Evolutionary conservation across 2,888 invertebrate genomes (phyloP).

Genomic region (Caenorhabditis virilis): DNA sequence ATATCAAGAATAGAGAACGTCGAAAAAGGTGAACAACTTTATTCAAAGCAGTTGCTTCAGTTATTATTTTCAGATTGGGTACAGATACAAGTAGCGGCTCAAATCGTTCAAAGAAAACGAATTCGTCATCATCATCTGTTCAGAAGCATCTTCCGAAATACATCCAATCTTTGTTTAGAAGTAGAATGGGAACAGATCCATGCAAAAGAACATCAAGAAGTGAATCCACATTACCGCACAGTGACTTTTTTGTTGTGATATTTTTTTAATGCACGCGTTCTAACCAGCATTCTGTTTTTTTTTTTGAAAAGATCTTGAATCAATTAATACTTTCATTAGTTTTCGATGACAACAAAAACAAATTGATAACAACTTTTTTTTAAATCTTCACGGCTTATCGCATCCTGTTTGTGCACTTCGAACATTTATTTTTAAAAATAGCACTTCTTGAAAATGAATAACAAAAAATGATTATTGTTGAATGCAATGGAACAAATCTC

Average conservation of each 20-base stretch:
- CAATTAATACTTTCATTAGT: no score
- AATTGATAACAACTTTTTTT: no score
- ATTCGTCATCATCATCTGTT: slow-evolving; percentile 60
- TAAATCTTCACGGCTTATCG: no score
- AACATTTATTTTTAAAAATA: no score
- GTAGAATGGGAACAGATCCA: slow-evolving; percentile 67
- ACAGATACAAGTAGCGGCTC: slow-evolving; percentile 67
- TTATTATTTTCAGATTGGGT: slow-evolving; percentile 57
- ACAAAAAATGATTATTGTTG: no score
- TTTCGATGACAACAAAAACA: no score
- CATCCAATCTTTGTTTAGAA: slow-evolving; percentile 66
- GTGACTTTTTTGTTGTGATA: slow-evolving; percentile 18
- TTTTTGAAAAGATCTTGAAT: no score
- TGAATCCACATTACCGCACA: slow-evolving; percentile 41
- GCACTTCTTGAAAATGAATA: no score
- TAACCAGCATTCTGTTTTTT: no score
- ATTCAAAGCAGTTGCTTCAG: background rate
- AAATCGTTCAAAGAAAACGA: slow-evolving; percentile 67
- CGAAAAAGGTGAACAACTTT: slow-evolving; percentile 52
- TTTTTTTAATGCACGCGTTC: no score
- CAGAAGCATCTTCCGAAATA: slow-evolving; percentile 67
- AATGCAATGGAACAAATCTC: no score
- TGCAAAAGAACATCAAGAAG: slow-evolving; percentile 63
- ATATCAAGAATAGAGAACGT: slow-evolving; percentile 61
- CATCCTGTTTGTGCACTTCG: no score